Base-by-base conservation (phyloP, 2,113 vertebrate genomes). In the Pogona vitticeps region DNA sequence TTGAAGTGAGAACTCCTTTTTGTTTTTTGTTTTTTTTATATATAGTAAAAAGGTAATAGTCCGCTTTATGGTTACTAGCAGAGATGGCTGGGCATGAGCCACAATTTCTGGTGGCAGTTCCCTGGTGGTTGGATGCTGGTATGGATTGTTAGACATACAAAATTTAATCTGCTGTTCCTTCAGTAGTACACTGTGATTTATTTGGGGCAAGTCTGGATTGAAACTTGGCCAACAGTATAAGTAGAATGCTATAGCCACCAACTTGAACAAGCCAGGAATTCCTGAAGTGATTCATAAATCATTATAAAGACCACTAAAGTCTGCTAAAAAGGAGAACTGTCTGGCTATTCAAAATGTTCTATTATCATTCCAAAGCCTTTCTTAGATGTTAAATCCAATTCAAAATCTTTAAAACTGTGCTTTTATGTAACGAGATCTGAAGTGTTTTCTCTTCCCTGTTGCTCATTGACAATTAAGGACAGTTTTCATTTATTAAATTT, bases 281-380 rank as follows among this genome's bases (percentile, higher is more conserved):
- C 95, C 96, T 97, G 93, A 96, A 96, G 93, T 95, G 96, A 97
- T 97, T 97, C 91, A 96, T 96, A 97, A 97, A 97, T 96, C 96
- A 89, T 93, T 95, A 94, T 93, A 96, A 97, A 97, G 94, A 95
- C 89, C 83, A 94, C 86, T 94, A 91, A 94, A 93, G 90, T 95
- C 91, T 94, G 83, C 88, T 93, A 91, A 94, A 95, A 96, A 93
- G 92, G 94, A 94, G 87, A 85, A 88, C 89, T 92, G 76, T 95
- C 90, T 96, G 95, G 71, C 94, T 94, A 28, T 89, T 93, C 83
- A 96, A 91, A 94, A 88, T 90, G 83, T 8, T 86, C 42, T 87
- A 88, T 94, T 95, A 91, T 95, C 94, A 93, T 78, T 86, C 40
- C 20, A 61, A 91, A 93, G 73, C 68, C 76, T 88, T 94, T 96